phyloP scores from a whole-genome alignment of 2,797 vertebrate genomes.

The Emydoidea blandingii region DNA sequence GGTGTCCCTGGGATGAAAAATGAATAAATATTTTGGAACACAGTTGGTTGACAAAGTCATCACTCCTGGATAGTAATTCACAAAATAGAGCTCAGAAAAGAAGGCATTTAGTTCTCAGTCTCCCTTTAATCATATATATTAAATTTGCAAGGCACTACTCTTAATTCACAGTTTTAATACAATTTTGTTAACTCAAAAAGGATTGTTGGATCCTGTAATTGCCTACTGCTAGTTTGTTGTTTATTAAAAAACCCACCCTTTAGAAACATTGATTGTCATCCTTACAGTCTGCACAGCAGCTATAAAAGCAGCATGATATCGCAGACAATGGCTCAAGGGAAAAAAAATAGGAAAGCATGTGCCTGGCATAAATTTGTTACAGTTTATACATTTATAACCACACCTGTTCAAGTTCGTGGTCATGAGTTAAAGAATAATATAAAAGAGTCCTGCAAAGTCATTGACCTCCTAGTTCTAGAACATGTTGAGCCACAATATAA shows the following conservation, averaged over 20 bases:
- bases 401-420: background rate
- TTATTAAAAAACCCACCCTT: constrained; percentile 31
- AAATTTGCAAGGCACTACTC: constrained; percentile 53
- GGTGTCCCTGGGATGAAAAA: background rate
- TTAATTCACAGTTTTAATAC: constrained; percentile 66
- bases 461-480: background rate
- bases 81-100: constrained; percentile 21
- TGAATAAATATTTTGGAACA: constrained; percentile 4
- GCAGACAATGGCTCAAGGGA: background rate
- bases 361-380: background rate
- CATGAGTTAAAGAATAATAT: background rate
- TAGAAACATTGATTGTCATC: constrained; percentile 49
- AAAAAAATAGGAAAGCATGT: constrained; percentile 11
- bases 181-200: constrained; percentile 43
- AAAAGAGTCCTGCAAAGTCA: background rate
- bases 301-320: constrained; percentile 40
- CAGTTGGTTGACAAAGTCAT: constrained; percentile 30
- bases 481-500: background rate
- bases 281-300: constrained; percentile 55
- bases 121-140: constrained; percentile 48
- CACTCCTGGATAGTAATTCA: constrained; percentile 26
- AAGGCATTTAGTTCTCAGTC: background rate
- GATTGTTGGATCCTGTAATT: constrained; percentile 43
- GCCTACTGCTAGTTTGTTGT: constrained; percentile 45
- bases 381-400: background rate